A percentile compares a stretch with the other conserved stretches of the same genome.
Evolutionary conservation across 2,797 vertebrate genomes (phyloP).

Genomic region (Carcharodon carcharias): DNA sequence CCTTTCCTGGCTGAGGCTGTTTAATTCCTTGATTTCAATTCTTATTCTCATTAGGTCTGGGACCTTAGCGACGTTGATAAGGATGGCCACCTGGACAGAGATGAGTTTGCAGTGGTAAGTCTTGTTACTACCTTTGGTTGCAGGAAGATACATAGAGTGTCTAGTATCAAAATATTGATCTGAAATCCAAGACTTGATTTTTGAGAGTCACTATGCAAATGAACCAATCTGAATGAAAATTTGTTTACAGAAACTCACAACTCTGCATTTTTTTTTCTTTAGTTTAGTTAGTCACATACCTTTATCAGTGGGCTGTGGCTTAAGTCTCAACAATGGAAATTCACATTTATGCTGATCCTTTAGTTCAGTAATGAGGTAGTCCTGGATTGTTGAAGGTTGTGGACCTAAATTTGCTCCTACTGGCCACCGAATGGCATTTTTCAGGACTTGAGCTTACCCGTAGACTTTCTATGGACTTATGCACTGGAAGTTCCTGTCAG

Average conservation of each 20-base stretch:
- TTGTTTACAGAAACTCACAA: no score
- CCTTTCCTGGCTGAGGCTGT: neutral
- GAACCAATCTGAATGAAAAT: neutral
- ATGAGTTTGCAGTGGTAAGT: slow-evolving; percentile 93
- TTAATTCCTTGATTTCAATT: slow-evolving; percentile 1
- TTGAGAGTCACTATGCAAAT: neutral
- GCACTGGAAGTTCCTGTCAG: neutral
- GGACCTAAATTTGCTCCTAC: neutral
- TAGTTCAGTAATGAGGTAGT: no score
- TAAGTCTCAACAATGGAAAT: neutral
- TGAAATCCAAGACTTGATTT: neutral
- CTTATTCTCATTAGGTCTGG: slow-evolving; percentile 72
- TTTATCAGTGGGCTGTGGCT: neutral
- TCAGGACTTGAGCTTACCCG: neutral
- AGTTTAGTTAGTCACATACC: neutral
- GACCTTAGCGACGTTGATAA: slow-evolving; percentile 98
- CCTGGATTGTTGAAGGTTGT: neutral
- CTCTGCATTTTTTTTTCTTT: neutral
- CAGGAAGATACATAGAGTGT: neutral
- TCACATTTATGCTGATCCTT: neutral
- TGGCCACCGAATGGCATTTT: neutral
- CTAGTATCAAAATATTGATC: neutral
- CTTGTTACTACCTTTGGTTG: neutral
- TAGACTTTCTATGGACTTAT: neutral
- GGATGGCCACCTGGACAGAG: slow-evolving; percentile 90